Evolutionary conservation across 2,113 vertebrate genomes (phyloP), one percentile per base, ranked within the genome.

Genomic region (Sturnira hondurensis): DNA sequence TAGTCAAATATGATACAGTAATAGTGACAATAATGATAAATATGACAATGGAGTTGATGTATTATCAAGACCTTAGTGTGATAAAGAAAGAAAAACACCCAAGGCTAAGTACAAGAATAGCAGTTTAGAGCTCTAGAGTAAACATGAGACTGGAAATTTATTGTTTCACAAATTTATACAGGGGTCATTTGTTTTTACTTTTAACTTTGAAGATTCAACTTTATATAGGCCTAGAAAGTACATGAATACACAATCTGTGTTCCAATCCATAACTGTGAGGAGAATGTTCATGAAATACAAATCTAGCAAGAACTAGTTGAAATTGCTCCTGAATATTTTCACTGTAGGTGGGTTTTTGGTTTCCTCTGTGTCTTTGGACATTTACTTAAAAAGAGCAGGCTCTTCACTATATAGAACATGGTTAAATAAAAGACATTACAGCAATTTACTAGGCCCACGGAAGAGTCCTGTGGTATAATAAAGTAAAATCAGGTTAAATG

Each of bases 41-140:
- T 96, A 97, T 98, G 97, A 96, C 91, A 97, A 97, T 98, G 96
- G 97, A 95, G 87, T 95, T 96, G 97, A 97, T 89, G 94, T 87
- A 96, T 96, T 97, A 97, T 98, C 94, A 95, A 98, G 96, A 97
- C 97, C 98, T 97, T 97, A 97, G 98, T 97, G 95, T 96, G 93
- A 96, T 96, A 96, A 96, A 96, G 76, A 96, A 85, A 95, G 96
- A 97, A 98, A 97, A 96, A 74, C 26, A 90, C 95, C 97, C 1
- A 74, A 97, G 92, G 97, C 70, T 86, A 87, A 93, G 94, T 89
- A 19, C 86, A 88, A 96, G 16, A 96, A 87, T 47, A 88, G 19
- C 15, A 7, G 19, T 86, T 58, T 76, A 36, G 28, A 4, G 17
- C 3, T 70, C 24, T 43, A 74, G 33, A n/a, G 76, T 45, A 70